These are phyloP conservation scores for Entelurus aequoreus DNA, from an alignment of 2,113 vertebrate species.

Conservation along the genomic window DNA sequence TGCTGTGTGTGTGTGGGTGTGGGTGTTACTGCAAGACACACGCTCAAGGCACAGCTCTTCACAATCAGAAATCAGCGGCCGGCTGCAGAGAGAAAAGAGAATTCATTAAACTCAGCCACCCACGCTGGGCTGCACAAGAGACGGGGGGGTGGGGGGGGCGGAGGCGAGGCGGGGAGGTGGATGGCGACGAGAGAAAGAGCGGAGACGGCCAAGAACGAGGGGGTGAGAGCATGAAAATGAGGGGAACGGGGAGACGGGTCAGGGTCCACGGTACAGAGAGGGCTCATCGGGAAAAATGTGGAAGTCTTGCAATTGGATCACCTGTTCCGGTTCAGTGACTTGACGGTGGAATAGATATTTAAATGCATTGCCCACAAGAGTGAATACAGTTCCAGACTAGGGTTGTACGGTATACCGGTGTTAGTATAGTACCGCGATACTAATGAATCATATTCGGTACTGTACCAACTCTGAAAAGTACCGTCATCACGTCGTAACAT, in stretches of 20 bases:
- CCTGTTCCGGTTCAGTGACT: too few relatives aligned
- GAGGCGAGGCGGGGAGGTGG: slow-evolving; percentile 29
- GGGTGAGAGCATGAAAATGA: slow-evolving; percentile 20
- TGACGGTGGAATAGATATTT: too few relatives aligned
- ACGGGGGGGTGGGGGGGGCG: slow-evolving; percentile 28
- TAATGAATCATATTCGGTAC: too few relatives aligned
- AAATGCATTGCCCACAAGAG: too few relatives aligned
- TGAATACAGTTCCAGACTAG: too few relatives aligned
- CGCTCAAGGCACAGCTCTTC: slow-evolving; percentile 48
- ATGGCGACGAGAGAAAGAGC: slow-evolving; percentile 11
- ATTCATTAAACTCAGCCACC: slow-evolving; percentile 72
- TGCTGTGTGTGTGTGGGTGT: neutral
- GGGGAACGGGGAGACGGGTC: slow-evolving; percentile 29
- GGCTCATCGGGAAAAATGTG: slow-evolving; percentile 44
- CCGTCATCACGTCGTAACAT: too few relatives aligned
- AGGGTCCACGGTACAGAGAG: slow-evolving; percentile 51
- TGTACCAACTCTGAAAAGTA: too few relatives aligned
- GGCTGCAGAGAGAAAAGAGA: slow-evolving; percentile 69
- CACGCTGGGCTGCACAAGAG: slow-evolving; percentile 61
- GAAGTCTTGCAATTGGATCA: too few relatives aligned
- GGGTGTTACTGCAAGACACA: slow-evolving; percentile 2
- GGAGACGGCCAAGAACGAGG: slow-evolving; percentile 3
- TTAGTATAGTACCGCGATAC: too few relatives aligned
- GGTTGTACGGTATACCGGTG: too few relatives aligned
- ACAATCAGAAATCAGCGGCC: slow-evolving; percentile 69